Evolutionary conservation across 2,113 vertebrate genomes (phyloP).

Genomic region (Neogobius melanostomus): DNA sequence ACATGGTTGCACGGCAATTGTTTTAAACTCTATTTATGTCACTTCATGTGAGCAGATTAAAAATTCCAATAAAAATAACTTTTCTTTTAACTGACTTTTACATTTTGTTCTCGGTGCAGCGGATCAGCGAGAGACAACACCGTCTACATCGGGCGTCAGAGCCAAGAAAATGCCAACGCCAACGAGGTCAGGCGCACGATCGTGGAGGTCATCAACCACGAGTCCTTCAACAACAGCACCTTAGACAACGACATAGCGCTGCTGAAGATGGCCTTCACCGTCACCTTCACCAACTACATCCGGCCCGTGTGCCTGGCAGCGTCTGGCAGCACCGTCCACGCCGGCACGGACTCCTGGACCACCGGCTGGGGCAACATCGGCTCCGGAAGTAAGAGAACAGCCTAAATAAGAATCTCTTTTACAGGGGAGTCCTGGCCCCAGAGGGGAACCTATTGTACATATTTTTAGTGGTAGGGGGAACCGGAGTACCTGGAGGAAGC

Average conservation of each 20-base stretch:
- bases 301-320: slow-evolving; percentile 78
- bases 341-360: slow-evolving; percentile 67
- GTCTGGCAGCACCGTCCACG: slow-evolving; percentile 62
- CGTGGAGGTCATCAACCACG: slow-evolving; percentile 48
- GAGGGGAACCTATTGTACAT: too few species aligned
- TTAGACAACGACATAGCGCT: slow-evolving; percentile 75
- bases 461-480: too few species aligned
- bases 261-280: slow-evolving; percentile 52
- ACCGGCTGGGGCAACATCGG: slow-evolving; percentile 80
- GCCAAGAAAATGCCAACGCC: slow-evolving; percentile 2
- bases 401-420: too few species aligned
- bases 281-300: slow-evolving; percentile 66
- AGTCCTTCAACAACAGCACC: slow-evolving; percentile 19
- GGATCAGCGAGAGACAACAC: rapidly evolving
- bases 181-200: slow-evolving; percentile 9
- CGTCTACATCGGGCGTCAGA: slow-evolving; percentile 46
- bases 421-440: too few species aligned
- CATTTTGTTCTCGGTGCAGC: not conserved
- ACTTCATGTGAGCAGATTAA: too few species aligned
- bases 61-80: too few species aligned
- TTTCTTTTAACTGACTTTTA: too few species aligned
- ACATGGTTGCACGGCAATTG: too few species aligned
- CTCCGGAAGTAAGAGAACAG: slow-evolving; percentile 58
- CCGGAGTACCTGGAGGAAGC: too few species aligned
- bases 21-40: too few species aligned